These are phyloP conservation scores for Corvus cornix DNA, from an alignment of 2,113 vertebrate genomes.

Conservation along the genomic window DNA sequence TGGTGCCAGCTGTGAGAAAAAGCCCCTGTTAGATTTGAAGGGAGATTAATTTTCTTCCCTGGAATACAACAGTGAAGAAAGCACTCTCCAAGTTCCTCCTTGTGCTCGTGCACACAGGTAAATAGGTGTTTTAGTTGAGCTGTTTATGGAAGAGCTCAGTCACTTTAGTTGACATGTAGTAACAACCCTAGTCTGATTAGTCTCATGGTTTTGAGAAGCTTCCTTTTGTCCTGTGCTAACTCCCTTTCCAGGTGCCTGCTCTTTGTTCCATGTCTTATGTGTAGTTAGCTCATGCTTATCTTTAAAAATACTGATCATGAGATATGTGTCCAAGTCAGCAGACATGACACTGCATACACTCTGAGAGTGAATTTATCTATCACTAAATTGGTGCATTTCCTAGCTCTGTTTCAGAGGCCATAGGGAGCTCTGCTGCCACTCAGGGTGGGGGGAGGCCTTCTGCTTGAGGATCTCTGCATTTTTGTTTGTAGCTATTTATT, in stretches of 20 bases:
- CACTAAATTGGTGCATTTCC: background rate
- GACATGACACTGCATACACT: background rate
- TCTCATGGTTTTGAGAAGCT: background rate
- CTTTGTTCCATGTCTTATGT: background rate
- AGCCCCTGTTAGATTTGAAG: background rate
- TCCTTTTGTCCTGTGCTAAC: background rate
- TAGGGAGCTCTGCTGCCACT: background rate
- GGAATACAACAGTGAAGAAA: background rate
- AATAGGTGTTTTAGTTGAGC: background rate
- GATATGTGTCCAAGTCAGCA: background rate
- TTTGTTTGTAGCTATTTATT: background rate
- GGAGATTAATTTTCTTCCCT: background rate
- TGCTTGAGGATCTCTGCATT: background rate
- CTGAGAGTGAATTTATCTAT: background rate
- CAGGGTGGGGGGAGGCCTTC: fast-evolving
- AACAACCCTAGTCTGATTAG: background rate
- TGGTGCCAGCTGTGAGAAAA: background rate
- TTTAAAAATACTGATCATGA: background rate
- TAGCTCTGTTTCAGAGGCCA: background rate
- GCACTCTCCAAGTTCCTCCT: background rate
- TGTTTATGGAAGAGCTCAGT: background rate
- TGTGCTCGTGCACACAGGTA: background rate
- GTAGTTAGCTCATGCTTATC: background rate
- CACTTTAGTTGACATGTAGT: background rate
- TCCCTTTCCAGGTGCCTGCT: background rate